Evolutionary conservation across 2,888 invertebrate genomes (phyloP), one percentile per base, ranked within the genome.

Genomic region (Agrochola circellaris): DNA sequence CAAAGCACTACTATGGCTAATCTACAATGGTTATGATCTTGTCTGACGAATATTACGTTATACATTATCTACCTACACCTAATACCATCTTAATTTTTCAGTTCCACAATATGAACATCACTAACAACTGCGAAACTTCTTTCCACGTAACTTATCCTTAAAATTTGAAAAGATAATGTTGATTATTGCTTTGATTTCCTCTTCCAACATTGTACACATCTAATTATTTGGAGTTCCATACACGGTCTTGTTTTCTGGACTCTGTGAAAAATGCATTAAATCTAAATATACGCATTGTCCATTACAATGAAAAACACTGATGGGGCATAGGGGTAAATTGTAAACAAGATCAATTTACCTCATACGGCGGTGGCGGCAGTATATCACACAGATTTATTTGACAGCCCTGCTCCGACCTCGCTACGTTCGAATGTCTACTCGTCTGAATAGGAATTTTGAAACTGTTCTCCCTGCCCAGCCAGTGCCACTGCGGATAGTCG

Each of bases 341-440:
- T 90, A 93, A 92, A 92, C 91, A 93, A 92, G 88, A 93, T 93
- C 94, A 95, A 93, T 93, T 95, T 95, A 96, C 96, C 96, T 97
- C 97, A 93, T 97, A 97, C 86, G 97, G 97, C 62, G 97, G 97
- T 87, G 97, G 97, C 80, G 97, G 97, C 87, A 97, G 92, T 97
- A 97, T 97, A 94, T 97, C 97, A 94, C 97, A 97, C 95, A 97
- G 97, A 95, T 97, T 97, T 91, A 97, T 96, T 95, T 97, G 97
- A 95, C 96, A 96, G 93, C 96, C 95, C 91, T 96, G 96, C 89
- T 96, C 96, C 90, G 96, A 95, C 92, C 95, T 94, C 90, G 95
- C 94, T 89, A 95, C 94, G 89, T 95, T 96, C 91, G 96, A 95
- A 93, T 96, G 95, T 93, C 96, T 94, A 89, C 95, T 91, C 89